Evolutionary conservation across 2,797 vertebrate genomes (phyloP).

Genomic region (Anisognathus igniventris): DNA sequence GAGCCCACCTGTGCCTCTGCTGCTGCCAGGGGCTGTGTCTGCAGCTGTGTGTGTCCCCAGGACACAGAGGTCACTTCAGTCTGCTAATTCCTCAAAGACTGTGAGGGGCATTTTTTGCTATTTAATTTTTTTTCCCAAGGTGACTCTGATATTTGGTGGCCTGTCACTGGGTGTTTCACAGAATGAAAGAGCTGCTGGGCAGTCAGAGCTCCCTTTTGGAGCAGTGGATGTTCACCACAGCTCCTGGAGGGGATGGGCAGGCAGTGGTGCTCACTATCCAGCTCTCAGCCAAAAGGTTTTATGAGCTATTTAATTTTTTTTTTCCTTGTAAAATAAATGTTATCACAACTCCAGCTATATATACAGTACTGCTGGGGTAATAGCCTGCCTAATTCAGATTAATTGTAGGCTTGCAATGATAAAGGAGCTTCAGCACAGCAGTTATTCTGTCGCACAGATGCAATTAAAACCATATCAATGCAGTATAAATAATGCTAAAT

Average conservation of each 20-base stretch:
- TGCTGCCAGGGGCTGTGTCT: background rate
- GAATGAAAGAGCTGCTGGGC: constrained; percentile 24
- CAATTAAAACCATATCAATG: constrained; percentile 47
- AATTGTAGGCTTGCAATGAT: constrained; percentile 41
- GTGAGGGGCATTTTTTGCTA: background rate
- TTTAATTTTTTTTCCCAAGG: constrained; percentile 43
- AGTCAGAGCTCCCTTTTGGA: background rate
- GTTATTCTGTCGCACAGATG: constrained; percentile 29
- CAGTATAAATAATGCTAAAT: constrained; percentile 22
- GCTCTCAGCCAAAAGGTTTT: background rate
- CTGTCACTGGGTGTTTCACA: background rate
- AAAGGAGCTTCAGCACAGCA: constrained; percentile 51
- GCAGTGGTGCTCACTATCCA: background rate
- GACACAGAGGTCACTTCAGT: background rate
- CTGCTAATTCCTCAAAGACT: constrained; percentile 34
- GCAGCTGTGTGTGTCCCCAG: background rate
- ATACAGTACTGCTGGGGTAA: background rate
- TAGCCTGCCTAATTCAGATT: constrained; percentile 61
- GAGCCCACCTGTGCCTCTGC: background rate
- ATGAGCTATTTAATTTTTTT: background rate
- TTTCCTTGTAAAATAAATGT: background rate
- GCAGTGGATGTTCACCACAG: background rate
- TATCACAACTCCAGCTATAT: background rate
- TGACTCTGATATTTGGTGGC: constrained; percentile 51
- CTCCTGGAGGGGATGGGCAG: background rate